Evolutionary conservation across 2,888 invertebrate genomes (phyloP), one percentile per base, ranked within the genome.

Genomic region (Malacosoma neustria): DNA sequence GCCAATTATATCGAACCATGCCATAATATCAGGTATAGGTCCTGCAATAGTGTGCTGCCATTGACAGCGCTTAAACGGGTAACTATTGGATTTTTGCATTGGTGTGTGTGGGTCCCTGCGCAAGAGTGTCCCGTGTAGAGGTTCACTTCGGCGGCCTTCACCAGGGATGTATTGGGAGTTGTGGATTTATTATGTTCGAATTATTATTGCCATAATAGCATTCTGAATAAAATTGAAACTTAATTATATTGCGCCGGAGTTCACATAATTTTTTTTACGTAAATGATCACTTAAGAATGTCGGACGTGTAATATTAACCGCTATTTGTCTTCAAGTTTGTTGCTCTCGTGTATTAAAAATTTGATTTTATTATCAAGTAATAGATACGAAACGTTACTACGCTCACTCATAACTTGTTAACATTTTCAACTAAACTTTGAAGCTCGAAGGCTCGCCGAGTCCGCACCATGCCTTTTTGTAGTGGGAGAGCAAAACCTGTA

Each of bases 401-500:
- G 22, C 9, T 22, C 5, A n/a, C n/a, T n/a, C n/a, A n/a, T n/a
- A 9, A 9, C 5, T 22, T 73, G 64, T 63, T 67, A 59, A 69
- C 66, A 72, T 72, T 70, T 65, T 62, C 49, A 64, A 73, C 69
- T 70, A 71, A 73, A 77, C 79, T 79, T 81, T 72, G 69, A 74
- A 82, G 79, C 75, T 79, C 57, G 56, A 69, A 67, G 69, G 59
- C 67, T 74, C 55, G 49, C 22, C 22, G 70, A 79, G 80, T 79
- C 79, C 79, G 80, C 74, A 52, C 75, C 75, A 70, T 70, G 72
- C 72, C 75, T 75, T 67, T 72, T 70, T 72, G 80, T 81, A 82
- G 85, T 85, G 85, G 85, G 84, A 77, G 77, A 84, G 77, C 79
- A 80, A 84, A 84, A 85, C 85, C 84, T 85, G 85, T 84, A 85